These are phyloP conservation scores for Dasypolia templi DNA, from an alignment of 2,888 invertebrate species.

Conservation along the genomic window DNA sequence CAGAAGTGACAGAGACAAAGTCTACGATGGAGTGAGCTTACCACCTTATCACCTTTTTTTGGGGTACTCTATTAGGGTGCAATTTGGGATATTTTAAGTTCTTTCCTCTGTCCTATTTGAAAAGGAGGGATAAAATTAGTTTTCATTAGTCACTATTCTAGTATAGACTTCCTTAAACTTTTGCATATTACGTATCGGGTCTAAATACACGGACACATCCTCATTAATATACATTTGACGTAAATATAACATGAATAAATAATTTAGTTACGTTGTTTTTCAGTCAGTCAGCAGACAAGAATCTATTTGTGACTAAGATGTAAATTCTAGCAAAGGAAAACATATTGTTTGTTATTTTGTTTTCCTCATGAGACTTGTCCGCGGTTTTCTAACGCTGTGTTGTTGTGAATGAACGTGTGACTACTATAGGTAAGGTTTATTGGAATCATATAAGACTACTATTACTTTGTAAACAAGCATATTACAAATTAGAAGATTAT, in stretches of 20 bases:
- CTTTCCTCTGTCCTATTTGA: background rate
- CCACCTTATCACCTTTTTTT: too few relatives aligned
- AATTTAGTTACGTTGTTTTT: constrained; percentile 5
- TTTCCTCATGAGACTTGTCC: constrained; percentile 23
- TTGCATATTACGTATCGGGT: background rate
- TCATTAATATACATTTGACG: constrained; percentile 14
- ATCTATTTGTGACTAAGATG: constrained; percentile 25
- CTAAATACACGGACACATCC: background rate
- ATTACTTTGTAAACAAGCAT: too few relatives aligned
- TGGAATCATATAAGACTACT: too few relatives aligned
- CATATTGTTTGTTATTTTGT: constrained; percentile 12
- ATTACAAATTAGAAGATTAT: too few relatives aligned
- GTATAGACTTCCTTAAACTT: constrained; percentile 16
- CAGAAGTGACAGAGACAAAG: too few relatives aligned
- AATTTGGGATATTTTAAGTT: background rate
- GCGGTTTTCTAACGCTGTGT: background rate
- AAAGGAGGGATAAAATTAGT: background rate
- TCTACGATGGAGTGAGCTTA: too few relatives aligned
- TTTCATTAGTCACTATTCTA: background rate
- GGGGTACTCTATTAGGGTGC: too few relatives aligned
- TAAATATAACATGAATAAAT: constrained; percentile 22
- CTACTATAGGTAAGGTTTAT: background rate
- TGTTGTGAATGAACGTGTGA: constrained; percentile 6
- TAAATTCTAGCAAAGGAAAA: constrained; percentile 37
- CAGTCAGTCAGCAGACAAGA: background rate